These are phyloP conservation scores for Dolichallabes microphthalmus DNA, from an alignment of 2,113 vertebrate species.

Conservation along the genomic window DNA sequence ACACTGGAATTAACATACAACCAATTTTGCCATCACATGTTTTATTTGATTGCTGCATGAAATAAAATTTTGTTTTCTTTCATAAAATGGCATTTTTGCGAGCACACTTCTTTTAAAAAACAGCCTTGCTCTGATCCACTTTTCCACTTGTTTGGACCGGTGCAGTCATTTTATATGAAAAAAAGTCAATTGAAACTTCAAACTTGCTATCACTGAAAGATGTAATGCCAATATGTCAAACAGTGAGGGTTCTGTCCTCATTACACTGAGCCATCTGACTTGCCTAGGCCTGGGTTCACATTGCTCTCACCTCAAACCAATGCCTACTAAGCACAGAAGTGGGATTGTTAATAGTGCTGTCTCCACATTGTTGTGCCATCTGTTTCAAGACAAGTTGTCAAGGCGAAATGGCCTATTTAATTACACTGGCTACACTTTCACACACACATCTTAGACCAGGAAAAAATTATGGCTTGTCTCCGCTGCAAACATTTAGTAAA, in stretches of 20 bases:
- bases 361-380: conserved; percentile 67
- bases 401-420: conserved; percentile 59
- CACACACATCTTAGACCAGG: conserved; percentile 11
- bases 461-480: conserved; percentile 33
- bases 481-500: conserved; percentile 17
- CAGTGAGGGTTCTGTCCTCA: conserved; percentile 43
- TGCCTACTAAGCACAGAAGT: conserved; percentile 55
- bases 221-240: conserved; percentile 28
- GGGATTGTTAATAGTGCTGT: conserved; percentile 63
- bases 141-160: neutral
- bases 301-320: conserved; percentile 44
- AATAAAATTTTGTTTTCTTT: neutral
- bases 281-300: conserved; percentile 49
- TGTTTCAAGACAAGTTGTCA: conserved; percentile 56
- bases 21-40: too few species aligned
- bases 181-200: conserved; percentile 24
- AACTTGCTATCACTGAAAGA: conserved; percentile 40
- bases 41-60: too few species aligned
- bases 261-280: conserved; percentile 61
- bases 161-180: neutral
- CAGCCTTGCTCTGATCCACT: neutral
- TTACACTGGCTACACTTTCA: conserved; percentile 58
- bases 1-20: too few species aligned
- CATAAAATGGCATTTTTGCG: neutral
- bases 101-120: neutral